phyloP scores from a whole-genome alignment of 1,140 invertebrate genomes.

The Artemia franciscana region DNA sequence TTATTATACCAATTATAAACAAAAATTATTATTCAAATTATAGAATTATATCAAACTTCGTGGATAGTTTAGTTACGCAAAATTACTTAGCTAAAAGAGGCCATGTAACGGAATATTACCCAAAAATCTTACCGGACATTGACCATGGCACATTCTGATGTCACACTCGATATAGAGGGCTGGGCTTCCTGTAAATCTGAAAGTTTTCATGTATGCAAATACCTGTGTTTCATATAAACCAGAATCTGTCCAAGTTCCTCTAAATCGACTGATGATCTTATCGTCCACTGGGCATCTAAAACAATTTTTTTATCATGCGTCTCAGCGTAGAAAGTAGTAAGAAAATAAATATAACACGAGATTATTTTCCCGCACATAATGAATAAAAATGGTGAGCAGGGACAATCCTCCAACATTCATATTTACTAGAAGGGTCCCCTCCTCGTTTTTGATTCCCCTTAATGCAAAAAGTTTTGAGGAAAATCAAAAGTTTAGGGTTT shows the following conservation, averaged over 20 bases:
- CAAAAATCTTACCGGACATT: slow-evolving; percentile 74
- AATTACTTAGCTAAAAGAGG: too few relatives aligned
- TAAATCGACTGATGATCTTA: slow-evolving; percentile 69
- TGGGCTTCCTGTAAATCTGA: slow-evolving; percentile 73
- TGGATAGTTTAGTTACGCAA: too few relatives aligned
- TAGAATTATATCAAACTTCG: too few relatives aligned
- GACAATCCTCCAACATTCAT: too few relatives aligned
- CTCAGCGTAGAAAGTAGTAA: neutral
- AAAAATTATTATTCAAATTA: too few relatives aligned
- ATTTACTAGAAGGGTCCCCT: too few relatives aligned
- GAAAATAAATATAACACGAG: too few relatives aligned
- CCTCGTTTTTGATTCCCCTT: too few relatives aligned
- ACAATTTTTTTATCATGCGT: neutral
- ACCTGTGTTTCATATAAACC: slow-evolving; percentile 79
- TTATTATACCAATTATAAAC: too few relatives aligned
- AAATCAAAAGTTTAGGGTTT: too few relatives aligned
- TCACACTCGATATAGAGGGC: slow-evolving; percentile 84
- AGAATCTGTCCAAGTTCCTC: slow-evolving; percentile 69
- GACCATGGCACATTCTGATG: slow-evolving; percentile 77
- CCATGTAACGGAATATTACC: too few relatives aligned
- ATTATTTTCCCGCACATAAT: slow-evolving; percentile 2
- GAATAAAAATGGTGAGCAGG: neutral
- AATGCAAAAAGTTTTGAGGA: too few relatives aligned
- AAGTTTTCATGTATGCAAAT: slow-evolving; percentile 85
- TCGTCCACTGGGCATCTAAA: slow-evolving; percentile 71